Evolutionary conservation across 2,888 invertebrate genomes (phyloP).

Genomic region (Zygaena filipendulae): DNA sequence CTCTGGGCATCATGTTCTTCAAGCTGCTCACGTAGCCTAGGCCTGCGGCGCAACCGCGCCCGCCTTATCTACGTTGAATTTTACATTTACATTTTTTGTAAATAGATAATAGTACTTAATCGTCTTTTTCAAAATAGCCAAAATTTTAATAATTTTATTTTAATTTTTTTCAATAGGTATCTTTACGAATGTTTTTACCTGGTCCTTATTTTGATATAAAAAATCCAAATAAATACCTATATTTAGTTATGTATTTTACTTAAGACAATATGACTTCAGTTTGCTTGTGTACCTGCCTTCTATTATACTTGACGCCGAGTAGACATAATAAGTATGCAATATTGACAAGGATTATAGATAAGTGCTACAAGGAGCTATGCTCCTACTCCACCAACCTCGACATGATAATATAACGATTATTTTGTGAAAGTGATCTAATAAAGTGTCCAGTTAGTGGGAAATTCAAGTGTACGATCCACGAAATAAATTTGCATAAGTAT

Average conservation of each 20-base stretch:
- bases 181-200: no score
- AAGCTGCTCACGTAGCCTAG: constrained; percentile 93
- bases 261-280: constrained; percentile 53
- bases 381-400: constrained; percentile 37
- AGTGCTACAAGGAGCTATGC: constrained; percentile 35
- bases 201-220: no score
- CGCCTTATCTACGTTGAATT: constrained; percentile 19
- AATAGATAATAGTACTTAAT: no score
- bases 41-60: constrained; percentile 58
- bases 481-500: no score
- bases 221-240: no score
- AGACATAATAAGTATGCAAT: constrained; percentile 54
- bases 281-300: constrained; percentile 57
- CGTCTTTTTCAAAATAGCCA: constrained; percentile 36
- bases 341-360: no score
- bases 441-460: constrained; percentile 38
- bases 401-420: constrained; percentile 29
- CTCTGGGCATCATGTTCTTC: constrained; percentile 95
- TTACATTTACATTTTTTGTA: no score
- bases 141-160: no score
- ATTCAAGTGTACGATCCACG: constrained; percentile 42
- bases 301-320: constrained; percentile 52
- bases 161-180: no score
- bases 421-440: constrained; percentile 46
- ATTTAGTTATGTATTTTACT: no score